phyloP scores from a whole-genome alignment of 2,888 invertebrate species.

The Colletes collaris region DNA sequence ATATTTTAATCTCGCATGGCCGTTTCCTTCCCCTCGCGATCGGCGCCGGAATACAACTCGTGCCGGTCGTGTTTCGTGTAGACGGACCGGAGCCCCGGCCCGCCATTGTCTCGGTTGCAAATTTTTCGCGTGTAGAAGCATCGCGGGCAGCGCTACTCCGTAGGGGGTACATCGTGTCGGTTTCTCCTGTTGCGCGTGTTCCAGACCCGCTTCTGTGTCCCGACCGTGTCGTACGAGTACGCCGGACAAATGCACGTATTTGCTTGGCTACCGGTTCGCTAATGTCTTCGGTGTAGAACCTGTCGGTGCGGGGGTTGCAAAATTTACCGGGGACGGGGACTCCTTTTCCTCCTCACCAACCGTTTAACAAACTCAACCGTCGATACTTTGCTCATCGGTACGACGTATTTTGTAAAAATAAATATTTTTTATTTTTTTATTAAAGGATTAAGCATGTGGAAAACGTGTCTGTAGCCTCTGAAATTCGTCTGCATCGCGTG shows the following conservation, averaged over 20 bases:
- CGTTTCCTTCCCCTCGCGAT: conserved; percentile 61
- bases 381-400: no score
- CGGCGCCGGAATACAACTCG: conserved; percentile 81
- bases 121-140: conserved; percentile 79
- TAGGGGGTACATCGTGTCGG: conserved; percentile 75
- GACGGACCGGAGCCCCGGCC: conserved; percentile 63
- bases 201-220: conserved; percentile 40
- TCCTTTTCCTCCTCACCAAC: no score
- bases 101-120: conserved; percentile 81
- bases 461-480: no score
- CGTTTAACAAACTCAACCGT: no score
- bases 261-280: conserved; percentile 66
- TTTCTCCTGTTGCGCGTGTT: conserved; percentile 16
- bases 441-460: no score
- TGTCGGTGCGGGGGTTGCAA: conserved; percentile 14
- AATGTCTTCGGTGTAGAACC: conserved; percentile 53
- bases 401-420: no score
- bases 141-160: conserved; percentile 65
- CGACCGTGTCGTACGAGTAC: conserved; percentile 59
- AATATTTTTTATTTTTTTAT: no score
- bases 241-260: conserved; percentile 71
- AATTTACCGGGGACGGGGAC: neutral
- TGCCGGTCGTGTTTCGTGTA: conserved; percentile 78
- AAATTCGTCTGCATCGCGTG: no score
- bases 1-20: conserved; percentile 78